These are phyloP conservation scores for Dusona sp. DNA, from an alignment of 2,888 invertebrate genomes.

Conservation along the genomic window DNA sequence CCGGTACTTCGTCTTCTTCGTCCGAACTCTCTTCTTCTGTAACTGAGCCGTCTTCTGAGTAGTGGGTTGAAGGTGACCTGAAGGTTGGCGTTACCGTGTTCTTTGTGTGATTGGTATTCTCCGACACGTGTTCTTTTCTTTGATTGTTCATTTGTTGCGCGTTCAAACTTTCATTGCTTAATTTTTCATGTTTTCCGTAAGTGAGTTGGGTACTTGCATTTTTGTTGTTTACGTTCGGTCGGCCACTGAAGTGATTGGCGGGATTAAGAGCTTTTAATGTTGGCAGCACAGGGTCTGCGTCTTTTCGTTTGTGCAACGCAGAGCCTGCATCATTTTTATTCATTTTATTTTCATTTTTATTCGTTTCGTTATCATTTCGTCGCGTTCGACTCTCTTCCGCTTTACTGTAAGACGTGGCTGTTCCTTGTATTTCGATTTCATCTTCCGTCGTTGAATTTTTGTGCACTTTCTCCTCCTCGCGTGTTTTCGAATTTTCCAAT, in stretches of 20 bases:
- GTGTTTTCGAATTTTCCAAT: not conserved
- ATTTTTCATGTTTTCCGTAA: not conserved
- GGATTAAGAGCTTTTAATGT: too few species aligned
- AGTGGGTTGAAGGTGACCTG: too few species aligned
- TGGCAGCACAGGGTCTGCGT: too few species aligned
- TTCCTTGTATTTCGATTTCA: not conserved
- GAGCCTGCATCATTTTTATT: not conserved
- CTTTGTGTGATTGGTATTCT: too few species aligned
- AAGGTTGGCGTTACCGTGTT: too few species aligned
- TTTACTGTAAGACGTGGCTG: not conserved
- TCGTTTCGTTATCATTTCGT: not conserved
- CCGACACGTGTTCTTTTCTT: too few species aligned
- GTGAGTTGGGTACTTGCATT: not conserved
- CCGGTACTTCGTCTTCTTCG: too few species aligned
- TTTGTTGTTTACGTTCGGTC: too few species aligned
- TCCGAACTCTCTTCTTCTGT: too few species aligned
- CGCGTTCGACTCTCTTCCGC: not conserved
- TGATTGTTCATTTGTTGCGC: not conserved
- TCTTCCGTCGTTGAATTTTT: not conserved
- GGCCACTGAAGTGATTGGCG: too few species aligned
- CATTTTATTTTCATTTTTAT: not conserved
- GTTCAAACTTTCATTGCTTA: not conserved
- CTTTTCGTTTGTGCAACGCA: not conserved
- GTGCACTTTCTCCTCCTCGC: not conserved
- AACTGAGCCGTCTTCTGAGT: too few species aligned